Percentiles rank a stretch among this genome's conserved stretches.
Evolutionary conservation across 1,140 invertebrate species (phyloP).

Genomic region (Sitophilus oryzae): DNA sequence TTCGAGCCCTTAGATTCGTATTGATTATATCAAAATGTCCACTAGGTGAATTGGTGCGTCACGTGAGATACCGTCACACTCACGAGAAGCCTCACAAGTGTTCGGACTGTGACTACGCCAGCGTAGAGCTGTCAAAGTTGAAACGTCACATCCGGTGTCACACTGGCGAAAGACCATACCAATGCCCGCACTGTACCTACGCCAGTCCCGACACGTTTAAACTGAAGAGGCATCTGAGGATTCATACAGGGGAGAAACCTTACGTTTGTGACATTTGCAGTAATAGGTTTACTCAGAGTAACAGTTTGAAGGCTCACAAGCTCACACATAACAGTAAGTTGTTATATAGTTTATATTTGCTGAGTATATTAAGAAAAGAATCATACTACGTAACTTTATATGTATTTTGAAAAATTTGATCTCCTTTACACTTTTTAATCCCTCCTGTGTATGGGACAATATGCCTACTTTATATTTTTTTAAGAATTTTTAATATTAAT

Average conservation of each 20-base stretch:
- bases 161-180: slow-evolving; percentile 75
- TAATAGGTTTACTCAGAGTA: slow-evolving; percentile 91
- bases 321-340: slow-evolving; percentile 84
- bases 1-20: no score
- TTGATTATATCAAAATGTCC: not conserved
- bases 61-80: slow-evolving; percentile 88
- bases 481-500: no score
- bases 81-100: slow-evolving; percentile 95
- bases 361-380: no score
- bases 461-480: no score
- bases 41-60: slow-evolving; percentile 83
- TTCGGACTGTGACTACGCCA: slow-evolving; percentile 90
- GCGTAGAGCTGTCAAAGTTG: slow-evolving; percentile 88
- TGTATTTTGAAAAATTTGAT: no score
- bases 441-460: no score
- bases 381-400: no score
- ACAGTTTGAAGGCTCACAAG: slow-evolving; percentile 90
- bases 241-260: slow-evolving; percentile 88
- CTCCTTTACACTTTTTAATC: no score
- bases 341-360: not conserved
- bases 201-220: slow-evolving; percentile 97
- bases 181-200: slow-evolving; percentile 95
- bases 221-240: slow-evolving; percentile 88
- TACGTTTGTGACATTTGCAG: slow-evolving; percentile 92
- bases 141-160: slow-evolving; percentile 91